Conservation (phyloP, 2,888 invertebrate species). For the Drosophila setosimentum region DNA sequence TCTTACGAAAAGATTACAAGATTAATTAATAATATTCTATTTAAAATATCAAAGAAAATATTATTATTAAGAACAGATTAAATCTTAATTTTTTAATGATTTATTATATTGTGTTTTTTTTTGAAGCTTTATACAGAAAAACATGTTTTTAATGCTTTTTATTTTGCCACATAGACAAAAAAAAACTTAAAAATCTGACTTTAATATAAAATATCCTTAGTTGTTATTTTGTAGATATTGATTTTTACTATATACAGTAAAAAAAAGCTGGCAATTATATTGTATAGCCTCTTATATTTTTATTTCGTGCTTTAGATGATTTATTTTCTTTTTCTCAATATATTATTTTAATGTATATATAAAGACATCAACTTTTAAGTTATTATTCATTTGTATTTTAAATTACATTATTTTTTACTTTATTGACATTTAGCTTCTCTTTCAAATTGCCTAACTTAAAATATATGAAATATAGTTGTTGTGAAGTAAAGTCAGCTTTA, state of each 20-base stretch:
- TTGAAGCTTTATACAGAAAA: neutral
- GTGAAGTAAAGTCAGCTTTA: neutral
- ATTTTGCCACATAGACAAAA: neutral
- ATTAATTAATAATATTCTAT: slow-evolving; percentile 14
- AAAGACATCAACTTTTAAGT: neutral
- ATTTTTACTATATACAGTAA: neutral
- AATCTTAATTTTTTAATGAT: neutral
- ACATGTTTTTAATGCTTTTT: neutral
- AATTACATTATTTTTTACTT: neutral
- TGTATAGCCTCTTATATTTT: neutral
- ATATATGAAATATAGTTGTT: neutral
- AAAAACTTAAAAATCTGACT: neutral
- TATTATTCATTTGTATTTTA: neutral
- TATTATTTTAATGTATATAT: neutral
- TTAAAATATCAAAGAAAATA: slow-evolving; percentile 15
- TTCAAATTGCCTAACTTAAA: neutral
- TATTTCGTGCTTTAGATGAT: neutral
- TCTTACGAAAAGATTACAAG: slow-evolving; percentile 10
- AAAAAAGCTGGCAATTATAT: no score
- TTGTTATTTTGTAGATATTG: neutral
- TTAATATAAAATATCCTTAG: fast-evolving
- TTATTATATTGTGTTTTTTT: neutral
- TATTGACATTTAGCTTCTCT: neutral
- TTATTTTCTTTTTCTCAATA: neutral
- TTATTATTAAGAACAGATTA: neutral